Evolutionary conservation across 2,888 invertebrate genomes (phyloP).

Genomic region (Agriopis marginaria): DNA sequence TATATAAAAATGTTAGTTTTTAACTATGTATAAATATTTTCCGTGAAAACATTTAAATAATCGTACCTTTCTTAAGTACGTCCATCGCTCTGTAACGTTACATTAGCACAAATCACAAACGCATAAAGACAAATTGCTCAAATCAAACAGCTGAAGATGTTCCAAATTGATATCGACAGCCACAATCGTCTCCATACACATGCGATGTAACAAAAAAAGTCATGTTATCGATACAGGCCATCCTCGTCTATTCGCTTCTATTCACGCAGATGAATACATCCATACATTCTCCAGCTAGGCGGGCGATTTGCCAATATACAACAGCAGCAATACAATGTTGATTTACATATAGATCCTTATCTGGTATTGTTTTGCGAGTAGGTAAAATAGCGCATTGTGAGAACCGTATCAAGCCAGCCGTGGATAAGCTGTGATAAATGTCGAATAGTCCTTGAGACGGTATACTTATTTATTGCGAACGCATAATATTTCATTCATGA

Average conservation of each 20-base stretch:
- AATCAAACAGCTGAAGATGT: constrained; percentile 31
- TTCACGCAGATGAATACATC: constrained; percentile 31
- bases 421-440: constrained; percentile 74
- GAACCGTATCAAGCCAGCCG: constrained; percentile 60
- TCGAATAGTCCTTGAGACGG: constrained; percentile 62
- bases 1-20: no score
- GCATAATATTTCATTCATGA: constrained; percentile 47
- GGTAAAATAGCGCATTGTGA: constrained; percentile 52
- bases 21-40: background rate
- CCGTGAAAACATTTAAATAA: background rate
- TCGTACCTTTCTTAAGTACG: background rate
- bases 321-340: constrained; percentile 45
- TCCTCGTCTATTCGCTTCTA: constrained; percentile 35
- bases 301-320: constrained; percentile 49
- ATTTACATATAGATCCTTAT: constrained; percentile 63
- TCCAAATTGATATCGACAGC: constrained; percentile 32
- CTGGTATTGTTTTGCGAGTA: constrained; percentile 57
- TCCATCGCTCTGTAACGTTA: background rate
- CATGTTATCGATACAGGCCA: constrained; percentile 35
- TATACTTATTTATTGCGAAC: constrained; percentile 52
- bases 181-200: constrained; percentile 26
- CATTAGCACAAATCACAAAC: constrained; percentile 24
- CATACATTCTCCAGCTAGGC: constrained; percentile 25
- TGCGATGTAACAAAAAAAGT: constrained; percentile 24
- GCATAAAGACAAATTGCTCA: constrained; percentile 31